Evolutionary conservation across 2,888 invertebrate genomes (phyloP).

Genomic region (Julus scandinavius): DNA sequence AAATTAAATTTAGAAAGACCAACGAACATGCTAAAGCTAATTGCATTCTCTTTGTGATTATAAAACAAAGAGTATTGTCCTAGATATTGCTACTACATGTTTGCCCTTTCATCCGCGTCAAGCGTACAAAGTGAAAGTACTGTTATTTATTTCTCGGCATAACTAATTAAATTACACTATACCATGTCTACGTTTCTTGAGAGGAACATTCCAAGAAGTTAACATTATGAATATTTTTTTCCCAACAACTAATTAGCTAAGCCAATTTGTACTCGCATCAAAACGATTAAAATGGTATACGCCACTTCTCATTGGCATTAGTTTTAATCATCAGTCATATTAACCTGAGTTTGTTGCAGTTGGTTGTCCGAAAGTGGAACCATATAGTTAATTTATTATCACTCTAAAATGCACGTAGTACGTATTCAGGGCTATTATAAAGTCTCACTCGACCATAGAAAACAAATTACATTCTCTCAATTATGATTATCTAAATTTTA

Average conservation of each 20-base stretch:
- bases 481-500: too few species aligned
- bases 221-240: not conserved
- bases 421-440: too few species aligned
- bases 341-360: too few species aligned
- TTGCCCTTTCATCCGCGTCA: not conserved
- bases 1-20: slow-evolving; percentile 43
- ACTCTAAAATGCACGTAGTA: too few species aligned
- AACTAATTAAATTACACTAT: slow-evolving; percentile 7
- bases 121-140: not conserved
- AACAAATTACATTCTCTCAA: too few species aligned
- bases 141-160: slow-evolving; percentile 4
- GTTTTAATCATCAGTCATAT: too few species aligned
- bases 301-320: too few species aligned
- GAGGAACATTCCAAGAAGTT: not conserved
- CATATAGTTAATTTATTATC: too few species aligned
- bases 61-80: slow-evolving; percentile 40
- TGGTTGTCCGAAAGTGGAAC: too few species aligned
- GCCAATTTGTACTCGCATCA: too few species aligned
- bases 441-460: too few species aligned
- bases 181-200: not conserved
- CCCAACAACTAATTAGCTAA: not conserved
- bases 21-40: slow-evolving; percentile 43
- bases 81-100: slow-evolving; percentile 11
- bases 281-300: too few species aligned
- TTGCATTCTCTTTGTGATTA: slow-evolving; percentile 33